Evolutionary conservation across 2,888 invertebrate species (phyloP), one percentile per base, ranked within the genome.

Genomic region (Campoletis raptor): DNA sequence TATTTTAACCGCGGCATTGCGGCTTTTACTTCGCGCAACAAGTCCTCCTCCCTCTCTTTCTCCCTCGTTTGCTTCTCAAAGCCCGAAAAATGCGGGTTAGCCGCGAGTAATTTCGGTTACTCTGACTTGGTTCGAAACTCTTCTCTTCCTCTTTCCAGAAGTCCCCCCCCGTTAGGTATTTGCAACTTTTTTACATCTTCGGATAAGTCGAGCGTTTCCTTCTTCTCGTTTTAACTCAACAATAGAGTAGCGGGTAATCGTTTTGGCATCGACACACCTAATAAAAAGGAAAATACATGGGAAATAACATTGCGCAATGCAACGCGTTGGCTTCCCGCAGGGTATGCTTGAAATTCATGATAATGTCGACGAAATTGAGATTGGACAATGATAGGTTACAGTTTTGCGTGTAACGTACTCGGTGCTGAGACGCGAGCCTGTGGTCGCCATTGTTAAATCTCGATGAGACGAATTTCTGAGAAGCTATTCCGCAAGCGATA

Each of bases 21-120:
- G 91, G 92, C 92, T 92, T 92, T 90, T 82, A 80, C 77, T 73
- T 90, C 91, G 92, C 87, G 94, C 94, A 94, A 94, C 94, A 94
- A 94, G 94, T 94, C 91, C 76, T 61, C 69, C 69, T 30, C 21
- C 61, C 80, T 83, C 91, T 5, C 45, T 48, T 67, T 94, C 94
- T 94, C 93, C 93, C 93, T 93, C 93, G 92, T 92, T 93, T 94
- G 93, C 91, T 90, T 92, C 92, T 92, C 92, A 93, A 93, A 93
- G 92, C 91, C 89, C 86, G 48, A 37, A 81, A 83, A 81, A 74
- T 66, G 54, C 40, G 30, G 82, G 73, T 78, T 36, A 83, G 83
- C 86, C 92, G 61, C 61, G 92, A 93, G 93, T 93, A 93, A 93
- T 93, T 93, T 93, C 91, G 92, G 92, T 91, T 91, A 91, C 92